Conservation (phyloP, 1,140 invertebrate species). For the Probaryconus sp. region DNA sequence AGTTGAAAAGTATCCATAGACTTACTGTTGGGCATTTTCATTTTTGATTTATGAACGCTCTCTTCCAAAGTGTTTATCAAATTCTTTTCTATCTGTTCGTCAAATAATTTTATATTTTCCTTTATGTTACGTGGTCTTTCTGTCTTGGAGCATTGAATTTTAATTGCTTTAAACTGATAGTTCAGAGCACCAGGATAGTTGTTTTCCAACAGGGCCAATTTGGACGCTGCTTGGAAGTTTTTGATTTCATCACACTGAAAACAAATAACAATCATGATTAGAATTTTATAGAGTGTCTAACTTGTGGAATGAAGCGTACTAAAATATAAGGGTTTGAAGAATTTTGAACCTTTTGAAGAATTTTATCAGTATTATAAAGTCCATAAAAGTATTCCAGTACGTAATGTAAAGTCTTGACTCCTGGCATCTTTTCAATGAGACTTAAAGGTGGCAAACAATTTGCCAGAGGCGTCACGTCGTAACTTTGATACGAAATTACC, state of each 20-base stretch:
- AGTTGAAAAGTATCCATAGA: conserved; percentile 73
- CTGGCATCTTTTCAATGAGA: conserved; percentile 67
- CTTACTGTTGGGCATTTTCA: conserved; percentile 75
- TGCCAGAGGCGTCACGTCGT: conserved; percentile 70
- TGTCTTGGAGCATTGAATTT: conserved; percentile 26
- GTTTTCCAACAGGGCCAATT: conserved; percentile 75
- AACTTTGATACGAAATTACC: conserved; percentile 73
- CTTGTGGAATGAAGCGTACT: too few species aligned
- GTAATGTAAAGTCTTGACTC: conserved; percentile 78
- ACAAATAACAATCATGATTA: conserved; percentile 3
- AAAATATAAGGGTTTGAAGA: too few species aligned
- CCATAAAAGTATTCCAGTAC: conserved; percentile 79
- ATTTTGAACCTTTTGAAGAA: conserved; percentile 76
- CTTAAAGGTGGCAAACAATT: conserved; percentile 66
- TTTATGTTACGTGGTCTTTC: conserved; percentile 22
- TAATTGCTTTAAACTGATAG: conserved; percentile 76
- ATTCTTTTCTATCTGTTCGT: conserved; percentile 73
- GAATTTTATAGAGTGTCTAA: too few species aligned
- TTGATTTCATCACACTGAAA: conserved; percentile 59
- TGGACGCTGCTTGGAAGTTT: conserved; percentile 77
- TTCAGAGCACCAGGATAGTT: conserved; percentile 72
- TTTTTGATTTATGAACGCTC: conserved; percentile 66
- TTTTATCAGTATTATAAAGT: conserved; percentile 77
- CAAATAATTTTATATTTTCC: conserved; percentile 67
- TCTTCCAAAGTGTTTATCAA: conserved; percentile 73